Evolutionary conservation across 2,888 invertebrate species (phyloP).

Genomic region (Petrolisthes cinctipes): DNA sequence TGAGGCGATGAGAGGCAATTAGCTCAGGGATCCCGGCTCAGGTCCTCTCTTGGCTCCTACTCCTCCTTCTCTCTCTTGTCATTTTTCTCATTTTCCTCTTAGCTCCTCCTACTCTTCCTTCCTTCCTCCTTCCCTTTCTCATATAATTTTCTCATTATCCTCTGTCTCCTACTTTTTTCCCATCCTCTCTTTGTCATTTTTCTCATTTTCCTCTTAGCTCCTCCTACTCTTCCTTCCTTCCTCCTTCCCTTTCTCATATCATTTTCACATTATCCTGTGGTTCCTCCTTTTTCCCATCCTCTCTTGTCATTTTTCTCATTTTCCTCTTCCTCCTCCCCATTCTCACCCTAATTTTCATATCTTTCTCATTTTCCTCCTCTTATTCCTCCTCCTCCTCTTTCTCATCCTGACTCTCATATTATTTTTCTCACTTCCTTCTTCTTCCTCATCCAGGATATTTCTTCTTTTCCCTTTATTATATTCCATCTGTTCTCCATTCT

Average conservation of each 20-base stretch:
- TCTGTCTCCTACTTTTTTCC: not conserved
- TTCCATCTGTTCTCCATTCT: not conserved
- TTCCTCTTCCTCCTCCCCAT: not conserved
- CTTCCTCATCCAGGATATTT: not conserved
- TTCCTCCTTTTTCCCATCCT: not conserved
- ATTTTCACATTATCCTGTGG: not conserved
- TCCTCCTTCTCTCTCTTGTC: too few relatives aligned
- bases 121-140: not conserved
- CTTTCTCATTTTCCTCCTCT: not conserved
- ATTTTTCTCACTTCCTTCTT: not conserved
- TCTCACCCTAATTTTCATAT: not conserved
- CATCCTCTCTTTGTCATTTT: not conserved
- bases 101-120: too few relatives aligned
- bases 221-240: not conserved
- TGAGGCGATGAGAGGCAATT: too few relatives aligned
- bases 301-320: not conserved
- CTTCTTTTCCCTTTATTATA: not conserved
- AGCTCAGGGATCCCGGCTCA: too few relatives aligned
- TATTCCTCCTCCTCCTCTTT: not conserved
- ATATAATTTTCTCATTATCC: not conserved
- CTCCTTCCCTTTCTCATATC: not conserved
- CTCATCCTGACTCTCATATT: not conserved
- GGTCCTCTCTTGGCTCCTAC: too few relatives aligned
- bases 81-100: too few relatives aligned
- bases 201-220: not conserved